A percentile compares a stretch with the other conserved stretches of the same genome.
Conservation (phyloP, 1,140 invertebrate genomes). For the Caenorhabditis brenneri region DNA sequence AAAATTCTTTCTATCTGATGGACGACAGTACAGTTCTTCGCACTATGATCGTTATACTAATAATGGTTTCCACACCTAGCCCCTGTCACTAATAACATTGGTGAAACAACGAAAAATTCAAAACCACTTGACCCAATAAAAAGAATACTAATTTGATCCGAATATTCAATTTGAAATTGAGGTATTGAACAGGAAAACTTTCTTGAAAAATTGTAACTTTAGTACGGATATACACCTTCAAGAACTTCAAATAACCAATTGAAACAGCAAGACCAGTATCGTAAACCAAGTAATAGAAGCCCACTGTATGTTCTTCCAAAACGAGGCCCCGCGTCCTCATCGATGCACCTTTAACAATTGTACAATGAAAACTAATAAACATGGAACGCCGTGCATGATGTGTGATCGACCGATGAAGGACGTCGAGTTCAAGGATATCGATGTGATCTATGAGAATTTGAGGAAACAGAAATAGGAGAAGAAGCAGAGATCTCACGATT, state of each 20-base stretch:
- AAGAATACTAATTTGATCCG: too few relatives aligned
- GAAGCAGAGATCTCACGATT: not conserved
- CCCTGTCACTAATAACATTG: not conserved
- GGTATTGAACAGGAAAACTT: too few relatives aligned
- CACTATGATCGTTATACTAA: not conserved
- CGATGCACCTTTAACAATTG: constrained; percentile 6
- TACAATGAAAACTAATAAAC: not conserved
- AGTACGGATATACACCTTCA: too few relatives aligned
- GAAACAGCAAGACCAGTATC: too few relatives aligned
- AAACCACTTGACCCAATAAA: too few relatives aligned
- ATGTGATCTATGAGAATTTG: constrained; percentile 29
- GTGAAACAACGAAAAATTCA: not conserved
- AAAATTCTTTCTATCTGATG: too few relatives aligned
- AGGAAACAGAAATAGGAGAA: not conserved
- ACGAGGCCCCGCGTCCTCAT: constrained; percentile 40
- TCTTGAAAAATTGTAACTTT: too few relatives aligned
- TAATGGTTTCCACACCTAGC: not conserved
- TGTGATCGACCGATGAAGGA: constrained; percentile 6
- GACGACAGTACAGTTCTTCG: too few relatives aligned
- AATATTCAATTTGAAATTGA: too few relatives aligned
- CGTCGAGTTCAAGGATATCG: not conserved
- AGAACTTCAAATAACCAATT: too few relatives aligned
- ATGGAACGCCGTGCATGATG: constrained; percentile 33
- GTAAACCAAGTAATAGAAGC: too few relatives aligned
- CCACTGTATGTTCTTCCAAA: too few relatives aligned